These are phyloP conservation scores for Heliopora coerulea DNA, from an alignment of 92 coral and sea anemone genomes.

Conservation along the genomic window DNA sequence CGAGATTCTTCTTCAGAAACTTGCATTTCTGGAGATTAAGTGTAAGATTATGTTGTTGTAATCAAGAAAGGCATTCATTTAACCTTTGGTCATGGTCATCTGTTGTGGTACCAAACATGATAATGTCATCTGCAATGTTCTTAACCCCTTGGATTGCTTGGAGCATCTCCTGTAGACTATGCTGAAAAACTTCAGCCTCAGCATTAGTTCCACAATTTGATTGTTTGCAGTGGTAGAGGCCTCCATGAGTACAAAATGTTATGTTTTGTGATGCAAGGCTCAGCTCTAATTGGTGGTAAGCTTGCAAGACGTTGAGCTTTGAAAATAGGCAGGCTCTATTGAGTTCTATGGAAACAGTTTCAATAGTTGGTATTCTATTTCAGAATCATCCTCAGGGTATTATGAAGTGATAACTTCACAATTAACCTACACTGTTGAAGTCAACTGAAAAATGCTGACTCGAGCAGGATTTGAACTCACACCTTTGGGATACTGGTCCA, in stretches of 20 bases:
- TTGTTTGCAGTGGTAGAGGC: not conserved
- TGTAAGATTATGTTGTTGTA: constrained; percentile 50
- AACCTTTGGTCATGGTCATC: constrained; percentile 55
- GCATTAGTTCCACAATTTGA: constrained; percentile 51
- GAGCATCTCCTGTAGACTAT: constrained; percentile 45
- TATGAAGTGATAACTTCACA: too few relatives aligned
- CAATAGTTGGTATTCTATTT: constrained; percentile 16
- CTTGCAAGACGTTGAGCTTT: constrained; percentile 20
- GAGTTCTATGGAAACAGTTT: constrained; percentile 13
- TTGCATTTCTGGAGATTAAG: constrained; percentile 53
- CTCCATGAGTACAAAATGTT: constrained; percentile 12
- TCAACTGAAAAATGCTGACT: too few relatives aligned
- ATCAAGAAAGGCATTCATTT: constrained; percentile 41
- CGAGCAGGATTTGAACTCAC: too few relatives aligned
- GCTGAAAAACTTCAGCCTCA: constrained; percentile 59
- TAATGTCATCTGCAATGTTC: constrained; percentile 67
- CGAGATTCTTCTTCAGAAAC: constrained; percentile 57
- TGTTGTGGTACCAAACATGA: constrained; percentile 48
- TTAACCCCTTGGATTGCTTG: constrained; percentile 50
- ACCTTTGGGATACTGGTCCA: too few relatives aligned
- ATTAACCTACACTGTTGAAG: too few relatives aligned
- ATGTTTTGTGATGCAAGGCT: constrained; percentile 4
- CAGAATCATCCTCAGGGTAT: too few relatives aligned
- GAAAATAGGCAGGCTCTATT: constrained; percentile 13
- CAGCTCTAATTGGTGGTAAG: constrained; percentile 23